Evolutionary conservation across 2,113 vertebrate species (phyloP).

Genomic region (Plectropomus leopardus): DNA sequence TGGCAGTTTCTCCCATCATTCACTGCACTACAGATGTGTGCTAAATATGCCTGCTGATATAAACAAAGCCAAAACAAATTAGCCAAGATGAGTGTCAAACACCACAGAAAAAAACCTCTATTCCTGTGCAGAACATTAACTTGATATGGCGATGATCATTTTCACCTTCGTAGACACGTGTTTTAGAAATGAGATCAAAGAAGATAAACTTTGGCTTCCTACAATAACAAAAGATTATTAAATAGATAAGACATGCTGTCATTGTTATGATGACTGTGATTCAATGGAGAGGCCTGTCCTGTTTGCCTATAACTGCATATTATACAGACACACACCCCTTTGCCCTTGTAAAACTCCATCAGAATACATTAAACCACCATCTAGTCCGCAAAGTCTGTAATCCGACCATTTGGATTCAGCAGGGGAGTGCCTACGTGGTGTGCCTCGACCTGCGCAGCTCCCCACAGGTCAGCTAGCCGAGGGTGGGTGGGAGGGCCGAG

Average conservation of each 20-base stretch:
- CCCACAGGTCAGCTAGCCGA: conserved; percentile 91
- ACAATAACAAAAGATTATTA: neutral
- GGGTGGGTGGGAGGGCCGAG: conserved; percentile 87
- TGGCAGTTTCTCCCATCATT: conserved; percentile 66
- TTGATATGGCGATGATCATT: neutral
- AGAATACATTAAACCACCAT: conserved; percentile 31
- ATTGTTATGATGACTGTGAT: neutral
- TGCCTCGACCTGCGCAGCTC: conserved; percentile 84
- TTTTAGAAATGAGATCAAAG: conserved; percentile 17
- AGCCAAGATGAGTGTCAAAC: conserved; percentile 27
- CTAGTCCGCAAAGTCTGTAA: conserved; percentile 15
- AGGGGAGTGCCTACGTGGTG: conserved; percentile 75
- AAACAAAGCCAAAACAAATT: conserved; percentile 58
- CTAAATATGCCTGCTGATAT: conserved; percentile 68
- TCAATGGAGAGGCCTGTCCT: conserved; percentile 11
- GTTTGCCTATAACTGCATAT: conserved; percentile 5
- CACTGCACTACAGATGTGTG: conserved; percentile 71
- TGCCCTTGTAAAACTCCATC: conserved; percentile 30
- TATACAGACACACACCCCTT: neutral
- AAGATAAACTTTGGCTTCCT: conserved; percentile 19
- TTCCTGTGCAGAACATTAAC: conserved; percentile 2
- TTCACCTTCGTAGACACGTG: neutral
- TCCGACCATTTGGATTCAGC: conserved; percentile 56
- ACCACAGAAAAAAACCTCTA: neutral
- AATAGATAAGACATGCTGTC: conserved; percentile 21